These are phyloP conservation scores for Oceanites oceanicus DNA, from an alignment of 2,113 vertebrate genomes.

Conservation along the genomic window DNA sequence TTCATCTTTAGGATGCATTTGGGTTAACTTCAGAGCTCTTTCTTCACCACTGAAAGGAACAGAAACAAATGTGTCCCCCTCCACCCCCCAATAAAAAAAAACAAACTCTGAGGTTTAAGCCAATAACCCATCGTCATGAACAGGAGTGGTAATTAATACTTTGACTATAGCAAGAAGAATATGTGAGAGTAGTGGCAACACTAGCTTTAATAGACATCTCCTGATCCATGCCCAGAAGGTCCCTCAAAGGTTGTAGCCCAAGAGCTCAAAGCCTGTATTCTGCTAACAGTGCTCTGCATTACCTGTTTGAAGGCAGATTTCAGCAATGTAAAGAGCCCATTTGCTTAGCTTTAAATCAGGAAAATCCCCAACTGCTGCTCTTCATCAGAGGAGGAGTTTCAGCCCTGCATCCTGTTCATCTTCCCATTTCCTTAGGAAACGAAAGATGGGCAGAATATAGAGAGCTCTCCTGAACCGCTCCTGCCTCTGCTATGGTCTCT, in stretches of 20 bases:
- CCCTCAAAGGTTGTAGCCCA: not conserved
- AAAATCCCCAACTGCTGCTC: not conserved
- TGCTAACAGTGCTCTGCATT: not conserved
- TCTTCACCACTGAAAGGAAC: not conserved
- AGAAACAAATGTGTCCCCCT: not conserved
- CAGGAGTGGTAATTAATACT: not conserved
- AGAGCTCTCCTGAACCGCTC: not conserved
- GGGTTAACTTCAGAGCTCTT: not conserved
- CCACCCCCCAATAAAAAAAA: not conserved
- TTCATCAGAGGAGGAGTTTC: not conserved
- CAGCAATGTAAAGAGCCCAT: not conserved
- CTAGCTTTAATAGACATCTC: not conserved
- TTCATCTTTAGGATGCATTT: not conserved
- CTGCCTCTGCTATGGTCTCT: not conserved
- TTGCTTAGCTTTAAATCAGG: not conserved
- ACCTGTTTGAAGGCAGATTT: not conserved
- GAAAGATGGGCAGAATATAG: not conserved
- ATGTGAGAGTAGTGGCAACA: not conserved
- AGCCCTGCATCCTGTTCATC: not conserved
- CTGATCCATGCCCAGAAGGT: not conserved
- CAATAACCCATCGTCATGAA: not conserved
- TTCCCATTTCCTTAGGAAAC: not conserved
- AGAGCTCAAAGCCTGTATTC: not conserved
- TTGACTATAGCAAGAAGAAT: not conserved
- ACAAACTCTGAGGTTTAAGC: not conserved